Percentiles rank a stretch among this genome's conserved stretches.
These are phyloP conservation scores for Drosophila asahinai DNA, from an alignment of 1,140 invertebrate genomes.

Conservation along the genomic window DNA sequence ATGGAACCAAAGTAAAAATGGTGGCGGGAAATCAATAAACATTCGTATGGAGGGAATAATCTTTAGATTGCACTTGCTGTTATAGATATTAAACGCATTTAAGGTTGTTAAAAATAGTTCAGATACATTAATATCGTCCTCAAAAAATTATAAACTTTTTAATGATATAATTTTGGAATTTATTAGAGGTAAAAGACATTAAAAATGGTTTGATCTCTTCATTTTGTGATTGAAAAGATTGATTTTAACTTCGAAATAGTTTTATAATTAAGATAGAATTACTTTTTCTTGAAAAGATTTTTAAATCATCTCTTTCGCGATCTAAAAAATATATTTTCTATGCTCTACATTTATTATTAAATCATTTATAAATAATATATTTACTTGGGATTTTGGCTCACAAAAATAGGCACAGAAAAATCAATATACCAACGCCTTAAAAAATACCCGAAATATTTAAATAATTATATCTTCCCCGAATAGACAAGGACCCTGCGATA, in stretches of 20 bases:
- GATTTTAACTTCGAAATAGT: no score
- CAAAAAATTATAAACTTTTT: background rate
- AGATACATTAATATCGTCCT: background rate
- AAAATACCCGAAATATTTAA: background rate
- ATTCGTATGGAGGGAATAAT: background rate
- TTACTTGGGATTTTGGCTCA: no score
- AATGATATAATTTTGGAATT: background rate
- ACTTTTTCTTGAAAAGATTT: no score
- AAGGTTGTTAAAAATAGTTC: background rate
- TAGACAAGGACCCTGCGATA: background rate
- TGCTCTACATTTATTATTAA: background rate
- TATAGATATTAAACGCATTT: background rate
- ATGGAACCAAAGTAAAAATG: conserved; percentile 13
- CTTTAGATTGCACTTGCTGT: background rate
- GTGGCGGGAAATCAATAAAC: conserved; percentile 15
- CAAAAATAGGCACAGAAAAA: background rate
- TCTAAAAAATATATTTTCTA: no score
- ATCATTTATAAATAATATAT: background rate
- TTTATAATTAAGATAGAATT: no score
- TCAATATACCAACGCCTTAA: background rate
- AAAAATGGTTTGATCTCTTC: no score
- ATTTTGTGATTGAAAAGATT: no score
- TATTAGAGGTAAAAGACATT: background rate
- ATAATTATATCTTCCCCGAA: background rate
- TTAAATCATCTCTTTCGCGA: no score